Evolutionary conservation across 92 coral and sea anemone species (phyloP).

Genomic region (Umimayanthus kanabou): DNA sequence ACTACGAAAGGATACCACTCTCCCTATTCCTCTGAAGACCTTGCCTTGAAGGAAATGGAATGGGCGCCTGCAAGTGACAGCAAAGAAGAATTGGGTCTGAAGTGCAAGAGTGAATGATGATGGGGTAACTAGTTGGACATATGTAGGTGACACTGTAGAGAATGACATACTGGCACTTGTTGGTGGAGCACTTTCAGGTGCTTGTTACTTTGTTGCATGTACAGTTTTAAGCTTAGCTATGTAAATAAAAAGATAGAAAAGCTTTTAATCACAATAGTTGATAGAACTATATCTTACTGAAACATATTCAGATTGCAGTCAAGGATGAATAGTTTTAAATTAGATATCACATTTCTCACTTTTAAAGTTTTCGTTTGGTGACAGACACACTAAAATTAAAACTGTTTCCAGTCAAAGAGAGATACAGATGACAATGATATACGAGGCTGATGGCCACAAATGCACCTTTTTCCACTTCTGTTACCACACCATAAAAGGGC

Average conservation of each 20-base stretch:
- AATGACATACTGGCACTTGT: not conserved
- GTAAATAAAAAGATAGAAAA: too few species aligned
- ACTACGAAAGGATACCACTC: slow-evolving; percentile 43
- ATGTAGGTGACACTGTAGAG: not conserved
- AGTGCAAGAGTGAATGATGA: not conserved
- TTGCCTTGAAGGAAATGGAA: slow-evolving; percentile 2
- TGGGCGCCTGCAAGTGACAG: not conserved
- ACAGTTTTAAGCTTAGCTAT: not conserved
- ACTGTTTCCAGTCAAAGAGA: too few species aligned
- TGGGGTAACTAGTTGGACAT: not conserved
- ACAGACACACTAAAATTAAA: not conserved
- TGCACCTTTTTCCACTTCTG: too few species aligned
- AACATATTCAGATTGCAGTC: not conserved
- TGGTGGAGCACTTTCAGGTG: not conserved
- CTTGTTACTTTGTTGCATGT: not conserved
- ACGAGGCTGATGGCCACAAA: too few species aligned
- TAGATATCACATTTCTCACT: not conserved
- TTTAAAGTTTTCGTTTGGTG: not conserved
- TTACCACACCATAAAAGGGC: too few species aligned
- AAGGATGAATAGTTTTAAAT: not conserved
- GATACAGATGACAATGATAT: too few species aligned
- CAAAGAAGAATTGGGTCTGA: not conserved
- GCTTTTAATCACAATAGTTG: not conserved
- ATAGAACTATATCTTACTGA: not conserved
- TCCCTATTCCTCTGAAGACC: slow-evolving; percentile 29